These are phyloP conservation scores for Ophion slaviceki DNA, from an alignment of 2,888 invertebrate genomes.

Conservation along the genomic window DNA sequence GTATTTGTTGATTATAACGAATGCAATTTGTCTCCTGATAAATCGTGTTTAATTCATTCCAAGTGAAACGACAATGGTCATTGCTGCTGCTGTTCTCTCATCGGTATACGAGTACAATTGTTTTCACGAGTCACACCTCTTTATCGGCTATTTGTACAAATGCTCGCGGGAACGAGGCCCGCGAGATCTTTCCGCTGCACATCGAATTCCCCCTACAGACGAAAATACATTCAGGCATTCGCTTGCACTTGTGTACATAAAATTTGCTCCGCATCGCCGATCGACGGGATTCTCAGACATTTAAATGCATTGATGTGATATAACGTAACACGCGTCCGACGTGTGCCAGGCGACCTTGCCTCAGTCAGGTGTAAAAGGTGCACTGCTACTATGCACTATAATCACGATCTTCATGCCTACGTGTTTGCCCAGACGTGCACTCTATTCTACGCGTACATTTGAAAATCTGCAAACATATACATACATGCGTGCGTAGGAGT, in stretches of 20 bases:
- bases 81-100: not conserved
- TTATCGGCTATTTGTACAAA: not conserved
- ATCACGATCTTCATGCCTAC: constrained; percentile 46
- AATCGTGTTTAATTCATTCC: too few relatives aligned
- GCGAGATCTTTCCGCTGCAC: not conserved
- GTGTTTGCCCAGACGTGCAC: constrained; percentile 1
- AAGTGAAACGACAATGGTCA: not conserved
- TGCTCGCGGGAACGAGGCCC: not conserved
- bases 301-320: constrained; percentile 73
- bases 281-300: constrained; percentile 73
- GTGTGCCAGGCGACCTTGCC: constrained; percentile 79
- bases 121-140: constrained; percentile 10
- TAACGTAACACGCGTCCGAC: constrained; percentile 78
- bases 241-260: constrained; percentile 18
- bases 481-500: too few relatives aligned
- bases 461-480: not conserved
- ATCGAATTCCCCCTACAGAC: not conserved
- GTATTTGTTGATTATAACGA: too few relatives aligned
- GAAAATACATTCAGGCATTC: not conserved
- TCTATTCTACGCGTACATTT: not conserved
- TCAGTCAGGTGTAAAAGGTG: constrained; percentile 68
- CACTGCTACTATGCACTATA: constrained; percentile 51
- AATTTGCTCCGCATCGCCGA: constrained; percentile 66
- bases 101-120: not conserved
- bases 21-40: not conserved